phyloP scores from a whole-genome alignment of 2,113 vertebrate species.

The Cyanoderma ruficeps region DNA sequence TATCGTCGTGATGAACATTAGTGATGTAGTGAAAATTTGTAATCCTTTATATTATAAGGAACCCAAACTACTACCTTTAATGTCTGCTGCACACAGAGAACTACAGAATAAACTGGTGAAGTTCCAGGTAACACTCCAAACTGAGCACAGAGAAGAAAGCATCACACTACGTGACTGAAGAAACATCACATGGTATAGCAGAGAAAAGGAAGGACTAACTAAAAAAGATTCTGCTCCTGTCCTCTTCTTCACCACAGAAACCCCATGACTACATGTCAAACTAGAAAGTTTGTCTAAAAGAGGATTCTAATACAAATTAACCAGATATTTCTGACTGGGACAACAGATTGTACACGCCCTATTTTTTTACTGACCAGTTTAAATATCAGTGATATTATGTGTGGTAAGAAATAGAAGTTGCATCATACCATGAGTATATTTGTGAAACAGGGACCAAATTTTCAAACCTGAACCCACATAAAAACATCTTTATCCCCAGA shows the following conservation, averaged over 20 bases:
- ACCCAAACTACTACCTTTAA: not conserved
- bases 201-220: not conserved
- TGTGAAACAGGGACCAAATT: not conserved
- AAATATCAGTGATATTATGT: accelerated
- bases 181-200: not conserved
- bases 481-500: not conserved
- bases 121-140: not conserved
- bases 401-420: not conserved
- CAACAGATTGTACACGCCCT: not conserved
- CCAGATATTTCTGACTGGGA: not conserved
- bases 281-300: not conserved
- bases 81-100: not conserved
- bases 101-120: not conserved
- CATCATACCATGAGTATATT: not conserved
- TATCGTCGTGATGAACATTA: not conserved
- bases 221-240: not conserved
- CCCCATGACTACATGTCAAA: not conserved
- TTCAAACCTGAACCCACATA: not conserved
- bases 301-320: not conserved
- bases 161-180: not conserved
- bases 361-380: not conserved
- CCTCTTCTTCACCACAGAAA: not conserved
- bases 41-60: not conserved
- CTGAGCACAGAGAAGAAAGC: not conserved
- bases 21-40: not conserved